Conservation (phyloP, 1,140 invertebrate genomes). For the Drosophila parvula region DNA sequence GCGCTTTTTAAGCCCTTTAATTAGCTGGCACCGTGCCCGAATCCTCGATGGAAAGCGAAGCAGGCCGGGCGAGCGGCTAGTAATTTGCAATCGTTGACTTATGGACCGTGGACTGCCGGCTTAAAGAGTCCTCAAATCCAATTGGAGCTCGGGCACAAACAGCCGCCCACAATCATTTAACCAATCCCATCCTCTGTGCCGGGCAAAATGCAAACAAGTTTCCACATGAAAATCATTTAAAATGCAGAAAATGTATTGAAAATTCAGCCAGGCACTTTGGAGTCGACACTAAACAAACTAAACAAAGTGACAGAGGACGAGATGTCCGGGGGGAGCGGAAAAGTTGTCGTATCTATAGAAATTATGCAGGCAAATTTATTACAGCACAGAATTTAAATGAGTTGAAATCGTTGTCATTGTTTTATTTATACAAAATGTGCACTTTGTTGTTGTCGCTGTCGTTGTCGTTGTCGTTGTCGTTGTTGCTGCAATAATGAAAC, state of each 20-base stretch:
- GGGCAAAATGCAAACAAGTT: slow-evolving; percentile 32
- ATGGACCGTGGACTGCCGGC: slow-evolving; percentile 14
- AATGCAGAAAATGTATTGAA: slow-evolving; percentile 62
- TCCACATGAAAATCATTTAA: slow-evolving; percentile 61
- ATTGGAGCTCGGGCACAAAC: slow-evolving; percentile 8
- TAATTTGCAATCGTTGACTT: slow-evolving; percentile 54
- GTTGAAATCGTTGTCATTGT: slow-evolving; percentile 81
- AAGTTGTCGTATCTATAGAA: slow-evolving; percentile 64
- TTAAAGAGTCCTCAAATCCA: slow-evolving; percentile 6
- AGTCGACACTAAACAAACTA: slow-evolving; percentile 54
- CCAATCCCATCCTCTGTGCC: not conserved
- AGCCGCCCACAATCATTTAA: slow-evolving; percentile 15
- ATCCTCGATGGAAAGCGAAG: slow-evolving; percentile 25
- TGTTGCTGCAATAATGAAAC: slow-evolving; percentile 75
- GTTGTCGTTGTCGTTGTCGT: slow-evolving; percentile 44
- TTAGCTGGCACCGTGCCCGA: slow-evolving; percentile 55
- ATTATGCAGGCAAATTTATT: slow-evolving; percentile 81
- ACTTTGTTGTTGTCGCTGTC: slow-evolving; percentile 55
- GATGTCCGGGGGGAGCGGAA: not conserved
- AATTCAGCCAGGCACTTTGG: slow-evolving; percentile 52
- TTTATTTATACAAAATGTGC: slow-evolving; percentile 77
- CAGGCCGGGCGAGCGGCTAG: slow-evolving; percentile 26
- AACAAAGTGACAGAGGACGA: slow-evolving; percentile 23
- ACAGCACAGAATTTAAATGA: slow-evolving; percentile 79
- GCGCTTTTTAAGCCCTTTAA: slow-evolving; percentile 74